Conservation (phyloP, 2,113 vertebrate genomes). For the Mesocricetus auratus region DNA sequence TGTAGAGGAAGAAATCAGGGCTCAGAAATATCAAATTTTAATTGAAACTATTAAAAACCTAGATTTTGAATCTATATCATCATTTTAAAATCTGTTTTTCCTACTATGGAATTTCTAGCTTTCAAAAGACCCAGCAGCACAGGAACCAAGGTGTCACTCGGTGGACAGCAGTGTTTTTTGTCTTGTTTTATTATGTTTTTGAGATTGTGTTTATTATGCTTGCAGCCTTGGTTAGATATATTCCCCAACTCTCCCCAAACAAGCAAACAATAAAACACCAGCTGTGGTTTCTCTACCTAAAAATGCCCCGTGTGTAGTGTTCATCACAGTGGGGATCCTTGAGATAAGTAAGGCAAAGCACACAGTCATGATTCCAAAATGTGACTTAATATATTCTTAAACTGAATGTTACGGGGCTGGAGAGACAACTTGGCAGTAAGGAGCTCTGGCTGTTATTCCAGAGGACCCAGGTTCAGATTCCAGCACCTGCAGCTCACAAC, state of each 20-base stretch:
- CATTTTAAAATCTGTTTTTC: background rate
- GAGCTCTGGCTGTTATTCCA: background rate
- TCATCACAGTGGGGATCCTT: background rate
- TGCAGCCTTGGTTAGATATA: background rate
- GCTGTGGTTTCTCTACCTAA: background rate
- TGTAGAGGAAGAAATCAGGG: slow-evolving; percentile 4
- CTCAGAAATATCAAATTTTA: slow-evolving; percentile 6
- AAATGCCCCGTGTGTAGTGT: background rate
- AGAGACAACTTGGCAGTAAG: background rate
- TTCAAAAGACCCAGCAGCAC: background rate
- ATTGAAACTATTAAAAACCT: slow-evolving; percentile 9
- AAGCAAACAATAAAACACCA: background rate
- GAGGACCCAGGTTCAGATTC: background rate
- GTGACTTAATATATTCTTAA: background rate
- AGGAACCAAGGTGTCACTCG: too few relatives aligned
- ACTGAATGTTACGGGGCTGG: background rate
- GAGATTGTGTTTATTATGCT: background rate
- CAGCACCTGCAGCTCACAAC: background rate
- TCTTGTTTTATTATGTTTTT: background rate
- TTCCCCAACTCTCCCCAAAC: background rate
- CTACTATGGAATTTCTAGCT: background rate
- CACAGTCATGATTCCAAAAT: background rate
- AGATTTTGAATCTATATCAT: background rate
- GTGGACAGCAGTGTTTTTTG: background rate
- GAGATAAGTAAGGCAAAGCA: background rate